phyloP scores from a whole-genome alignment of 2,888 invertebrate species.

The Lasioglossum leucozonium region DNA sequence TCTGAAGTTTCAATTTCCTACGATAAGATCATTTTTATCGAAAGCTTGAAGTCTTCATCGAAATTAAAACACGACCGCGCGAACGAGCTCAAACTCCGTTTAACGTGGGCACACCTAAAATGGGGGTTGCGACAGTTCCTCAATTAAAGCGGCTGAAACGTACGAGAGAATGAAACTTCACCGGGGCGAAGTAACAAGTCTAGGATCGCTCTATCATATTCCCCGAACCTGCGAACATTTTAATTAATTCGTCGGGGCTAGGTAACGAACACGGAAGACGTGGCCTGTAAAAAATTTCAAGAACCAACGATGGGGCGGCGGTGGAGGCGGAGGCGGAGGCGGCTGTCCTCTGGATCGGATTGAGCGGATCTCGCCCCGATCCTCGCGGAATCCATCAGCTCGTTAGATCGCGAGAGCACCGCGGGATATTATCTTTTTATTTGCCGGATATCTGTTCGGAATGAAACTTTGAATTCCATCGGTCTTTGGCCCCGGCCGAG shows the following conservation, averaged over 20 bases:
- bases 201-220: neutral
- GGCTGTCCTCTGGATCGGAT: neutral
- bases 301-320: neutral
- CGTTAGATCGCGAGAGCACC: neutral
- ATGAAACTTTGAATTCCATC: constrained; percentile 37
- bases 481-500: constrained; percentile 1
- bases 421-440: constrained; percentile 41
- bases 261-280: neutral
- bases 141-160: neutral
- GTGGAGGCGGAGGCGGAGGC: no score
- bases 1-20: neutral
- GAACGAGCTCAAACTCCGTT: neutral
- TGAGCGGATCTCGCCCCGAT: neutral
- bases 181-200: neutral
- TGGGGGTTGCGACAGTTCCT: neutral
- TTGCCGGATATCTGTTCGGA: constrained; percentile 1
- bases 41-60: neutral
- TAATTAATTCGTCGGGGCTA: neutral
- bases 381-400: neutral
- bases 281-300: neutral
- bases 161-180: neutral
- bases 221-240: neutral
- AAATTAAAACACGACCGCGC: neutral
- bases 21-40: neutral
- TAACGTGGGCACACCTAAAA: neutral